phyloP scores from a whole-genome alignment of 2,888 invertebrate genomes.

The Nebria brevicollis region DNA sequence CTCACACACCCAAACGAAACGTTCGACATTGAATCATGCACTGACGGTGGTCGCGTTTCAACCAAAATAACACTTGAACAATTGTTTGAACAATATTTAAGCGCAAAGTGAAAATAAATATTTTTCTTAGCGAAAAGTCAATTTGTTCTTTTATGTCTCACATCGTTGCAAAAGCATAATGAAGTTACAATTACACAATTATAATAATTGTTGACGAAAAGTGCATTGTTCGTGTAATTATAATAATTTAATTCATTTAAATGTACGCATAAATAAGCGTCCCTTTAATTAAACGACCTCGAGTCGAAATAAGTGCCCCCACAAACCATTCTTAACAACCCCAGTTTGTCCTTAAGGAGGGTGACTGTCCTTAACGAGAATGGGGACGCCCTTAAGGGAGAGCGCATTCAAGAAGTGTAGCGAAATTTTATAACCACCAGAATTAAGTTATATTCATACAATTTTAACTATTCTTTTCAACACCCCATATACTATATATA shows the following conservation, averaged over 20 bases:
- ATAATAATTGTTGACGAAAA: not conserved
- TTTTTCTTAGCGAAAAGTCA: constrained; percentile 24
- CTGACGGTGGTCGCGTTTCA: not conserved
- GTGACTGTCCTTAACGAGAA: not conserved
- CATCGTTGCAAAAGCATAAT: constrained; percentile 12
- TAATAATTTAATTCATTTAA: constrained; percentile 43
- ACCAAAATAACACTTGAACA: constrained; percentile 34
- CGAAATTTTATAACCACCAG: not conserved
- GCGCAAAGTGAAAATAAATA: constrained; percentile 32
- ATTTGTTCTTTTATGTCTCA: too few species aligned
- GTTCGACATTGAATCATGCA: not conserved
- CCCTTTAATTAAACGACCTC: constrained; percentile 42
- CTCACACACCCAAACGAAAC: not conserved
- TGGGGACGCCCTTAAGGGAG: not conserved
- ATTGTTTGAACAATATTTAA: constrained; percentile 41
- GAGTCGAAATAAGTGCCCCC: constrained; percentile 20
- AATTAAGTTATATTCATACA: constrained; percentile 16
- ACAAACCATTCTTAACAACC: constrained; percentile 4
- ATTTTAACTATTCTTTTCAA: constrained; percentile 2
- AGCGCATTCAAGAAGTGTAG: not conserved
- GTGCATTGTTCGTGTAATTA: constrained; percentile 31
- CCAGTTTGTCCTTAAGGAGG: not conserved
- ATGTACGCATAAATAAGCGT: constrained; percentile 41
- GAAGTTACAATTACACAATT: not conserved
- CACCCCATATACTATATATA: not conserved